A percentile compares a stretch with the other conserved stretches of the same genome.
Conservation (phyloP, 2,888 invertebrate genomes). For the Polyploca ridens region DNA sequence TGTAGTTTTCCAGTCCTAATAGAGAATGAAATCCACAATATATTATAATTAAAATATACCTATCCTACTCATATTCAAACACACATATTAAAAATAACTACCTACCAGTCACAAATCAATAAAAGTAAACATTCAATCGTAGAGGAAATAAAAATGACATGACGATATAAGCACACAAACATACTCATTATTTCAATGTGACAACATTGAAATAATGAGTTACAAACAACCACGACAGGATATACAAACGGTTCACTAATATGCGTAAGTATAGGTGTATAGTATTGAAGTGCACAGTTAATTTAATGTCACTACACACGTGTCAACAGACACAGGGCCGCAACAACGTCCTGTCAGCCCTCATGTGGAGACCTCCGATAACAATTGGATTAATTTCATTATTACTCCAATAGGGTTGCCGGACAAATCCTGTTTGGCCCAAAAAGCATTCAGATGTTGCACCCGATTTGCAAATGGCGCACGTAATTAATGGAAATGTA, state of each 20-base stretch:
- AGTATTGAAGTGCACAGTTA: slow-evolving; percentile 14
- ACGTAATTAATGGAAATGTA: not conserved
- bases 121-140: slow-evolving; percentile 43
- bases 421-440: slow-evolving; percentile 10
- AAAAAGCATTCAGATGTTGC: not conserved
- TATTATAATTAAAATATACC: not conserved
- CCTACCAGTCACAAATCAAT: slow-evolving; percentile 45
- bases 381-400: slow-evolving; percentile 53
- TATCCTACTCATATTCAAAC: not conserved
- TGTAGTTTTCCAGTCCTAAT: not conserved
- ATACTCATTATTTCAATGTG: slow-evolving; percentile 51
- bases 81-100: slow-evolving; percentile 21
- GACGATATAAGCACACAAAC: slow-evolving; percentile 53
- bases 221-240: slow-evolving; percentile 40
- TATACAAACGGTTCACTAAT: slow-evolving; percentile 15
- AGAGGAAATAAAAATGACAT: slow-evolving; percentile 43
- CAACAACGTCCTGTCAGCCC: slow-evolving; percentile 27
- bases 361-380: slow-evolving; percentile 35
- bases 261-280: slow-evolving; percentile 2
- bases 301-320: slow-evolving; percentile 18
- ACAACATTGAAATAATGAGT: slow-evolving; percentile 70
- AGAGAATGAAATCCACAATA: not conserved
- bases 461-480: not conserved
- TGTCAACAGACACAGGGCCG: slow-evolving; percentile 16
- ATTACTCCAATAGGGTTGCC: slow-evolving; percentile 28